Conservation (phyloP, 1,140 invertebrate species). For the Tribolium castaneum region DNA sequence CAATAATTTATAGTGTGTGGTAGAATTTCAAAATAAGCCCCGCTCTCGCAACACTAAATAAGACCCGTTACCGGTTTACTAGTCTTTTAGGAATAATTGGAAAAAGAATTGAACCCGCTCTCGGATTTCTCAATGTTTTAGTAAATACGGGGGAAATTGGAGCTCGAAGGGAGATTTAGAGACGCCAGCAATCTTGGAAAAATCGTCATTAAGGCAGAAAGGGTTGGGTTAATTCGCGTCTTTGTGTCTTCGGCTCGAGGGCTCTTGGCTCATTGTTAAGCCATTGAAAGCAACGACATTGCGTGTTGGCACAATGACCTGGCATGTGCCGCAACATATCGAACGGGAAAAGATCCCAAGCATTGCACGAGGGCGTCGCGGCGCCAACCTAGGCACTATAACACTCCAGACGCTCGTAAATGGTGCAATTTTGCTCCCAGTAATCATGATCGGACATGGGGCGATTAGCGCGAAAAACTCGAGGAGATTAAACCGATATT, state of each 20-base stretch:
- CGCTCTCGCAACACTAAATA: constrained; percentile 7
- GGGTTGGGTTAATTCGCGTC: no score
- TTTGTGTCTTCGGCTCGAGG: background rate
- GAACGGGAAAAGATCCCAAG: constrained; percentile 30
- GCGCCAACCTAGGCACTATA: constrained; percentile 1
- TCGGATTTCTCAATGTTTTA: background rate
- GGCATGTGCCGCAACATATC: constrained; percentile 37
- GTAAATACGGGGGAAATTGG: background rate
- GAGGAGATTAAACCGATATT: background rate
- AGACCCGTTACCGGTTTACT: background rate
- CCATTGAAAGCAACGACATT: constrained; percentile 32
- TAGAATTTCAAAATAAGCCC: constrained; percentile 23
- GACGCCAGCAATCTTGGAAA: background rate
- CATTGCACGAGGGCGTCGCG: constrained; percentile 32
- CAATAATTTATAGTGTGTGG: constrained; percentile 25
- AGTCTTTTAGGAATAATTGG: constrained; percentile 27
- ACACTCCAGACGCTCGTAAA: constrained; percentile 17
- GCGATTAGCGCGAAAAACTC: background rate
- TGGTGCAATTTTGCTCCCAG: background rate
- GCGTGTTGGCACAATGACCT: constrained; percentile 42
- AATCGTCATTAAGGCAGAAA: background rate
- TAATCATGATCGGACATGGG: background rate
- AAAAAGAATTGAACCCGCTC: background rate
- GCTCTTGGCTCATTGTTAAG: constrained; percentile 15
- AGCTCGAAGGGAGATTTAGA: background rate